A percentile compares a stretch with the other conserved stretches of the same genome.
Evolutionary conservation across 2,113 vertebrate genomes (phyloP).

Genomic region (Cynocephalus volans): DNA sequence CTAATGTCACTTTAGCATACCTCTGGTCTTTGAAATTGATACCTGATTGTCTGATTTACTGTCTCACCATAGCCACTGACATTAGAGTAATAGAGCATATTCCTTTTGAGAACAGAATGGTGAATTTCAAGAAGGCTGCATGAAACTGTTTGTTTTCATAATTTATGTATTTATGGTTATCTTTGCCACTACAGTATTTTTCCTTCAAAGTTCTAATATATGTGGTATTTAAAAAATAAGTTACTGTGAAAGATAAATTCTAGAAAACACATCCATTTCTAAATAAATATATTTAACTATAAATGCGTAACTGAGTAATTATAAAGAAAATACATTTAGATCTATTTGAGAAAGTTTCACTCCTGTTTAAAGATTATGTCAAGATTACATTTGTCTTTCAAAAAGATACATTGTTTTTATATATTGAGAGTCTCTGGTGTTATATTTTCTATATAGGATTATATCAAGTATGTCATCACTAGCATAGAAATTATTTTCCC

Average conservation of each 20-base stretch:
- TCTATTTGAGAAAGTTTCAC: not conserved
- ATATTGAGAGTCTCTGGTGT: not conserved
- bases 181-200: not conserved
- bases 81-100: no score
- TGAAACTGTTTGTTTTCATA: not conserved
- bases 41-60: not conserved
- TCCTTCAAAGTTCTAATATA: not conserved
- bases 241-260: not conserved
- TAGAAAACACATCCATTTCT: conserved; percentile 17
- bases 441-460: not conserved
- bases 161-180: not conserved
- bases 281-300: not conserved
- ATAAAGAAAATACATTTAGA: not conserved
- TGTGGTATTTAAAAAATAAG: not conserved
- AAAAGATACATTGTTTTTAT: not conserved
- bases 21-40: not conserved
- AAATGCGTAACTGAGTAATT: not conserved
- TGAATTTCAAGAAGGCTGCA: not conserved
- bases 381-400: conserved; percentile 37
- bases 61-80: not conserved
- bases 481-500: not conserved
- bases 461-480: not conserved
- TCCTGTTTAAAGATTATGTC: not conserved
- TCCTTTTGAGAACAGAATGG: not conserved
- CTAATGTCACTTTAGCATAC: not conserved